A percentile compares a stretch with the other conserved stretches of the same genome.
Conservation (phyloP, 64 coral and sea anemone genomes). For the Montipora capricornis region DNA sequence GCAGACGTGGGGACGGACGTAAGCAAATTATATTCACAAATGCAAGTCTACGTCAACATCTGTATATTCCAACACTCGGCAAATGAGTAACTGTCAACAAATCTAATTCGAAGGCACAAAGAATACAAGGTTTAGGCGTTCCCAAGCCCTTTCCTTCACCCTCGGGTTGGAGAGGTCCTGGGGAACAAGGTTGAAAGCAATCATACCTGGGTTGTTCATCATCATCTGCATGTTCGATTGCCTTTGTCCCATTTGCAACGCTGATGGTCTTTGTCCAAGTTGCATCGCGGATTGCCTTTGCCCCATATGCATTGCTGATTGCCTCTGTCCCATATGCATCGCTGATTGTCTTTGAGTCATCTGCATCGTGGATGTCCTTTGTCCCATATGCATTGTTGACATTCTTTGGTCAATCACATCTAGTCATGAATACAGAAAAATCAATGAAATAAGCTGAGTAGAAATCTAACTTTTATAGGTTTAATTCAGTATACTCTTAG, state of each 20-base stretch:
- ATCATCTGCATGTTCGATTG: constrained; percentile 15
- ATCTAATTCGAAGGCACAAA: too few relatives aligned
- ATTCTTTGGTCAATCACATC: background rate
- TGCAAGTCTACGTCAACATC: too few relatives aligned
- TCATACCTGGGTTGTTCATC: background rate
- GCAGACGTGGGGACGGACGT: too few relatives aligned
- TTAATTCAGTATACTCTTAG: too few relatives aligned
- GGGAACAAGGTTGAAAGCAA: background rate
- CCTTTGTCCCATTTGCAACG: constrained; percentile 5
- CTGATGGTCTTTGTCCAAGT: background rate
- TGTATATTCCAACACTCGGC: too few relatives aligned
- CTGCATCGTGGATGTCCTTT: background rate
- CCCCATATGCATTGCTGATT: constrained; percentile 6
- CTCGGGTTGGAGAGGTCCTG: too few relatives aligned
- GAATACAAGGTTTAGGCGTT: too few relatives aligned
- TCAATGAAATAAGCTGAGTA: too few relatives aligned
- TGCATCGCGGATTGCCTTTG: background rate
- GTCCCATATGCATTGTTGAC: background rate
- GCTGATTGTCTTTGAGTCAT: background rate
- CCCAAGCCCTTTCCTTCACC: too few relatives aligned
- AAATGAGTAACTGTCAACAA: too few relatives aligned
- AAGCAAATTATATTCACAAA: too few relatives aligned
- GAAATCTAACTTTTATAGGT: too few relatives aligned
- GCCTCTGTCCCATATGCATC: constrained; percentile 8
- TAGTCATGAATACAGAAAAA: background rate